A percentile compares a stretch with the other conserved stretches of the same genome.
These are phyloP conservation scores for Onychostoma macrolepis DNA, from an alignment of 2,113 vertebrate species.

Conservation along the genomic window DNA sequence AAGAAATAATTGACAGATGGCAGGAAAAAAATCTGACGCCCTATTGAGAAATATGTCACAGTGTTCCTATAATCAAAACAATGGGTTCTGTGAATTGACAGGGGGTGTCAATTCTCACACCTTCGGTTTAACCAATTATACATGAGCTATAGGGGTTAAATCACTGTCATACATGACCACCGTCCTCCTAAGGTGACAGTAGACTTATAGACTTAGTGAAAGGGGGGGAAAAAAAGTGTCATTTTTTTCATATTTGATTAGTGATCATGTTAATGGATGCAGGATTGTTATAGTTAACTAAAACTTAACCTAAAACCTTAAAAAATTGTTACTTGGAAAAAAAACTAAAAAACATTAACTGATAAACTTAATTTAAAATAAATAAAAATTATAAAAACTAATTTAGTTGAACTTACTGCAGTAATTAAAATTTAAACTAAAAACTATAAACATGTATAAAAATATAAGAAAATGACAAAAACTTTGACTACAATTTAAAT, in stretches of 20 bases:
- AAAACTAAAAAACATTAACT: no score
- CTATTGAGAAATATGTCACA: conserved; percentile 20
- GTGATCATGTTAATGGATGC: neutral
- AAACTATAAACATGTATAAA: no score
- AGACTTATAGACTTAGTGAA: neutral
- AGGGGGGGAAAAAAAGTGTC: neutral
- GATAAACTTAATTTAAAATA: no score
- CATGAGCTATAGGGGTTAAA: neutral
- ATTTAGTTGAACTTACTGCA: no score
- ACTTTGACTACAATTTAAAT: neutral
- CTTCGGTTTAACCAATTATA: neutral
- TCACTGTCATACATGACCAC: neutral
- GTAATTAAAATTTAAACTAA: no score
- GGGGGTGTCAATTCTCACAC: neutral
- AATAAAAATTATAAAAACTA: no score
- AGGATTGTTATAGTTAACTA: neutral
- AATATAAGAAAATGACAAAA: no score
- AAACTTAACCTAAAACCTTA: neutral
- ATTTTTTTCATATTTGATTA: neutral
- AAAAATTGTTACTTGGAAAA: no score
- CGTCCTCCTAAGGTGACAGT: neutral
- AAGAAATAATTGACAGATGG: conserved; percentile 17
- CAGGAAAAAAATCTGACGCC: neutral
- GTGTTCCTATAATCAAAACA: conserved; percentile 1
- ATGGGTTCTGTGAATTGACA: conserved; percentile 4